These are phyloP conservation scores for Geotrupes spiniger DNA, from an alignment of 2,888 invertebrate species.

Conservation along the genomic window DNA sequence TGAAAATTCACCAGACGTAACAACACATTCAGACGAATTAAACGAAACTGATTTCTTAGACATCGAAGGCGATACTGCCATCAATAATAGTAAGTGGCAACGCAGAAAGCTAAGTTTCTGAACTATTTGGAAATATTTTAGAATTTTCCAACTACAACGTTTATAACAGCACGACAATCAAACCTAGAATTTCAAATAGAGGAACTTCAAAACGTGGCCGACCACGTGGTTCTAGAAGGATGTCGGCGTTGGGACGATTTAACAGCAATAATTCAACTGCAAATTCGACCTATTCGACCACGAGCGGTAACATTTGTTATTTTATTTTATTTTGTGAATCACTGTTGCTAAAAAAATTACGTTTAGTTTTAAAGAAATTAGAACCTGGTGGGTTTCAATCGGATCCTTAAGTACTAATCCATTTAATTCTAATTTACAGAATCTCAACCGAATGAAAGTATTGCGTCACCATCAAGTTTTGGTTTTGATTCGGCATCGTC, in stretches of 20 bases:
- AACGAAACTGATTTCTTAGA: constrained; percentile 40
- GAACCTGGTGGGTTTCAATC: too few relatives aligned
- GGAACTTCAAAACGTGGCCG: constrained; percentile 69
- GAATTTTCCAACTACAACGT: constrained; percentile 35
- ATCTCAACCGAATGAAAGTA: background rate
- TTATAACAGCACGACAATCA: constrained; percentile 45
- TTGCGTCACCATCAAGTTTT: background rate
- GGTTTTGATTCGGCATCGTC: background rate
- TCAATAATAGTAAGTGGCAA: constrained; percentile 37
- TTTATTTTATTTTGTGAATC: background rate
- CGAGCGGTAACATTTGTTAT: constrained; percentile 7
- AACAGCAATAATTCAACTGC: constrained; percentile 20
- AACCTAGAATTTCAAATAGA: constrained; percentile 50
- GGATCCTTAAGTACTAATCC: background rate
- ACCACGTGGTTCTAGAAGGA: constrained; percentile 70
- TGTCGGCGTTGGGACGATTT: constrained; percentile 50
- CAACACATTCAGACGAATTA: constrained; percentile 37
- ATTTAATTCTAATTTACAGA: background rate
- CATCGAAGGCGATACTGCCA: constrained; percentile 33
- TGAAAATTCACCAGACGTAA: constrained; percentile 40
- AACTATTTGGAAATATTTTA: too few relatives aligned
- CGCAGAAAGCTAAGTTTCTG: too few relatives aligned
- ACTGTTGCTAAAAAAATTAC: too few relatives aligned
- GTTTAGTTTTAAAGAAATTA: too few relatives aligned
- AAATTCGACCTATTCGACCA: constrained; percentile 5